These are phyloP conservation scores for Pecten maximus DNA, from an alignment of 2,888 invertebrate species.

Conservation along the genomic window DNA sequence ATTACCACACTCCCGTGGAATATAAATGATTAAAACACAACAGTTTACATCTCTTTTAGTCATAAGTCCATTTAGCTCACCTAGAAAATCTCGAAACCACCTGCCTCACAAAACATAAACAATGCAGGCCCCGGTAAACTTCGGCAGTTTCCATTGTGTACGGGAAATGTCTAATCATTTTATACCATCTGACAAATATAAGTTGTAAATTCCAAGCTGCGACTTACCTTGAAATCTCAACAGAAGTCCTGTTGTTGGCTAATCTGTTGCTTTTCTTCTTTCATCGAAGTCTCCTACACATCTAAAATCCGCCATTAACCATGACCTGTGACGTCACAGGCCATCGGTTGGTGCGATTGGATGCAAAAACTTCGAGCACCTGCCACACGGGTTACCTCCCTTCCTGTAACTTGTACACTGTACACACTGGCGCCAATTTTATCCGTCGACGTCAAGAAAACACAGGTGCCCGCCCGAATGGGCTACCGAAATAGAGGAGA, in stretches of 20 bases:
- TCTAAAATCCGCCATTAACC: constrained; percentile 35
- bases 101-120: constrained; percentile 22
- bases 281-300: background rate
- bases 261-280: background rate
- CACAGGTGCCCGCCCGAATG: too few relatives aligned
- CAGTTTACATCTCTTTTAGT: background rate
- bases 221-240: background rate
- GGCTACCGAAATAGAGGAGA: too few relatives aligned
- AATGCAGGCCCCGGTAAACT: background rate
- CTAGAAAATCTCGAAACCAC: constrained; percentile 5
- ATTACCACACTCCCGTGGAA: background rate
- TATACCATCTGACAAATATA: background rate
- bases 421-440: constrained; percentile 11
- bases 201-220: background rate
- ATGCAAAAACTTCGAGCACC: constrained; percentile 14
- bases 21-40: background rate
- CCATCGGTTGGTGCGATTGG: background rate
- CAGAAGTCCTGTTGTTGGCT: background rate
- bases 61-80: background rate
- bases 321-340: constrained; percentile 28
- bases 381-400: background rate
- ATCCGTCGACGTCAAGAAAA: background rate
- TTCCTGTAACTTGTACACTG: background rate
- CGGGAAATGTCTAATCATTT: background rate
- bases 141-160: background rate